Conservation (phyloP, 2,888 invertebrate species). For the Automeris io region DNA sequence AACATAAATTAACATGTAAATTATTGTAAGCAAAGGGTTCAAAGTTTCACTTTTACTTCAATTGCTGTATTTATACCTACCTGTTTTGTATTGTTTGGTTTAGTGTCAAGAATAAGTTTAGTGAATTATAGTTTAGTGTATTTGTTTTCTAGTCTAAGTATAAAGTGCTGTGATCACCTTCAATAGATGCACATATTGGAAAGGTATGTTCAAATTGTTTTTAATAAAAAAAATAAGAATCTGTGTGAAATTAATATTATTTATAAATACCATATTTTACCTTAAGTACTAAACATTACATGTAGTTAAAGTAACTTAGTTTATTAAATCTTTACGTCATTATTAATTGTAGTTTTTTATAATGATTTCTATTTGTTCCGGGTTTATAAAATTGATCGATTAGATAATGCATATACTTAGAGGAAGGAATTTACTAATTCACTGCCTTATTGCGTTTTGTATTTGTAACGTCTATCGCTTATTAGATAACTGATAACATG, state of each 20-base stretch:
- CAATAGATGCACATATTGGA: too few relatives aligned
- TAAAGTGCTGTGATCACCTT: too few relatives aligned
- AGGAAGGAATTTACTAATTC: constrained; percentile 1
- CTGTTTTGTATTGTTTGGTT: background rate
- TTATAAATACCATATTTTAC: constrained; percentile 21
- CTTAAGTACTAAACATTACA: too few relatives aligned
- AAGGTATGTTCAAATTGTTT: too few relatives aligned
- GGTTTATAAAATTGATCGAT: constrained; percentile 2
- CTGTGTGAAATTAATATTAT: constrained; percentile 11
- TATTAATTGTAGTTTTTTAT: constrained; percentile 1
- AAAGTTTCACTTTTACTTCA: background rate
- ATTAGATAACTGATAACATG: background rate
- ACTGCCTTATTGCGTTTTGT: constrained; percentile 5
- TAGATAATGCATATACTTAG: constrained; percentile 5
- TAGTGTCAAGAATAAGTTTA: background rate
- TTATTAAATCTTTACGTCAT: constrained; percentile 1
- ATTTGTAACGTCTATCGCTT: background rate
- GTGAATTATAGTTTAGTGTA: constrained; percentile 9
- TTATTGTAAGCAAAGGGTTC: constrained; percentile 2
- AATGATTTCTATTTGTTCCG: constrained; percentile 5
- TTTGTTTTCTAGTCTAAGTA: constrained; percentile 23
- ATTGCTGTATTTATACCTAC: background rate
- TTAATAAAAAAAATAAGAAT: too few relatives aligned
- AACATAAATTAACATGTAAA: constrained; percentile 1
- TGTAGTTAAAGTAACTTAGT: constrained; percentile 11